A percentile compares a stretch with the other conserved stretches of the same genome.
phyloP scores from a whole-genome alignment of 2,113 vertebrate species.

The Benitochromis conjunctus region DNA sequence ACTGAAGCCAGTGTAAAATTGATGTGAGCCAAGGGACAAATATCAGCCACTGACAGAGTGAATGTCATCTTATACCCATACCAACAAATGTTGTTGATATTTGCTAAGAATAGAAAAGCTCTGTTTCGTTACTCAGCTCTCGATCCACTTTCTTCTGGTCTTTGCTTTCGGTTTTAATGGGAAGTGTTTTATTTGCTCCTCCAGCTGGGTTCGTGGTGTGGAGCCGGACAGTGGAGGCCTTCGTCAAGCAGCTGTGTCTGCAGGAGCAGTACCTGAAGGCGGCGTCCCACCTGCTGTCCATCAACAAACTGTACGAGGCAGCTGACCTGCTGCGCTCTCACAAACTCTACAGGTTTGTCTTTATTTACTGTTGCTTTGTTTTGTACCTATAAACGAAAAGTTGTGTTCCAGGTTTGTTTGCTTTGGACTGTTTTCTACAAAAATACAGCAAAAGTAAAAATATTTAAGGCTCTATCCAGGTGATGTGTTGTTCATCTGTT shows the following conservation, averaged over 20 bases:
- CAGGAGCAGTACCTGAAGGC: constrained; percentile 95
- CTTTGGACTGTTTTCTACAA: neutral
- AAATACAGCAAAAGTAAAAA: neutral
- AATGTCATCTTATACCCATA: neutral
- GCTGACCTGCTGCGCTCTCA: constrained; percentile 84
- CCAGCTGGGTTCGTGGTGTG: constrained; percentile 89
- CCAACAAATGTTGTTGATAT: neutral
- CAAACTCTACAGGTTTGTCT: constrained; percentile 84
- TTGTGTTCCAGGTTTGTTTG: neutral
- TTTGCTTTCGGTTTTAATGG: neutral
- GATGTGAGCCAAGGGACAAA: neutral
- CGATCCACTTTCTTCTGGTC: rapidly evolving
- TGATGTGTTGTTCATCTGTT: neutral
- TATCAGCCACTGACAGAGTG: neutral
- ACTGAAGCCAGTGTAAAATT: rapidly evolving
- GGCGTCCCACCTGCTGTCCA: constrained; percentile 87
- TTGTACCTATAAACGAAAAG: neutral
- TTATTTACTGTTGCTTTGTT: neutral
- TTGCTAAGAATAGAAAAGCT: neutral
- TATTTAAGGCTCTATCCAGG: neutral
- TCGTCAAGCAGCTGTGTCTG: constrained; percentile 88
- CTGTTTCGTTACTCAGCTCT: rapidly evolving
- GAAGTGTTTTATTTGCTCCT: neutral
- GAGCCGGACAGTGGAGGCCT: constrained; percentile 84
- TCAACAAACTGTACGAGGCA: constrained; percentile 88